Evolutionary conservation across 2,888 invertebrate genomes (phyloP), one percentile per base, ranked within the genome.

Genomic region (Cabera pusaria): DNA sequence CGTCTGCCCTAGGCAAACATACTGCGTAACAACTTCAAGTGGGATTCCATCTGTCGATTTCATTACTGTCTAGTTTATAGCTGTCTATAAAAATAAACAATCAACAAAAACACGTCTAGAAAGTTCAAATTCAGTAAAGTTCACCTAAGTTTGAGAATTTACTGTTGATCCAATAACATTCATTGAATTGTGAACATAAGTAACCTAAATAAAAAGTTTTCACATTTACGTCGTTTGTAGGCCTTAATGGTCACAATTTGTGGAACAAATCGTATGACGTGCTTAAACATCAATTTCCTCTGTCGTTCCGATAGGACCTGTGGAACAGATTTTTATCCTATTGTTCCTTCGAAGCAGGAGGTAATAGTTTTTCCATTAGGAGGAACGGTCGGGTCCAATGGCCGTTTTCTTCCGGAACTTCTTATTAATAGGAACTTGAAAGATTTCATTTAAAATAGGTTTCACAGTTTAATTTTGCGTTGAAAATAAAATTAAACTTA

Each of bases 351-450:
- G 49, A 50, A 59, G 35, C 51, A 52, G 51, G 44, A 58, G 55
- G 58, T 70, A 71, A 73, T 73, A 70, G 71, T 67, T 73, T 70
- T 69, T 70, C 66, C 67, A 73, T 76, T 72, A 73, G 49, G 53
- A 44, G 17, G 44, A 59, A 66, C 54, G 57, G 60, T 48, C 50
- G 56, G 51, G 48, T 52, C 63, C 62, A 64, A 68, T 66, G 63
- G 57, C 51, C 59, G 52, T 16, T 43, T 24, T 25, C 12, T 27
- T 19, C 20, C 5, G 6, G 14, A 37, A 43, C 37, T 37, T 37
- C 16, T 29, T 37, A 21, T 33, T 33, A 43, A 37, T 32, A 63
- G 50, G 34, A 59, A 51, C 49, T 52, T 49, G 49, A 18, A 31
- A 21, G 34, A 40, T 14, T 14, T 14, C 14, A 40, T 28, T 40